These are phyloP conservation scores for Pangasius sanitwongsei DNA, from an alignment of 2,797 vertebrate species.

Conservation along the genomic window DNA sequence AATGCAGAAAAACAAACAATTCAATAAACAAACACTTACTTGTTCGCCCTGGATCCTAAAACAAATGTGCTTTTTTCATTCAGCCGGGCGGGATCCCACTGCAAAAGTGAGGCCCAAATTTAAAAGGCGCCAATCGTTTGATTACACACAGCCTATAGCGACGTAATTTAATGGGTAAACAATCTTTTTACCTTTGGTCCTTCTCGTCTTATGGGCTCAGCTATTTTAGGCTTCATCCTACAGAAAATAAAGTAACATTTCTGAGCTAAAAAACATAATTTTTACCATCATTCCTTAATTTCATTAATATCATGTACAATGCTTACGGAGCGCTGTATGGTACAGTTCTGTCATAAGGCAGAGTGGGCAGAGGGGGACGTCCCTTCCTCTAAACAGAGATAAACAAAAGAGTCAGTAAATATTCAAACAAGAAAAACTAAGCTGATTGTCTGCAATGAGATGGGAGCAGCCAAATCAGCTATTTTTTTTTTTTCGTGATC, in stretches of 20 bases:
- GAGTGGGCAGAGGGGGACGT: constrained; percentile 78
- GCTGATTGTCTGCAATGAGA: background rate
- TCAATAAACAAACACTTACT: constrained; percentile 77
- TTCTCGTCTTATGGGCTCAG: constrained; percentile 87
- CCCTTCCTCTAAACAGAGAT: constrained; percentile 84
- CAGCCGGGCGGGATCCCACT: constrained; percentile 95
- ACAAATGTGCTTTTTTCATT: constrained; percentile 89
- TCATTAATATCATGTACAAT: background rate
- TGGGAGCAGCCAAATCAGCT: background rate
- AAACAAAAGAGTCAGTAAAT: background rate
- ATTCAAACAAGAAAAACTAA: background rate
- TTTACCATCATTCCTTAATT: background rate
- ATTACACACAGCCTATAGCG: background rate
- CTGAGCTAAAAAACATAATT: background rate
- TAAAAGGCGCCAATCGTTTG: background rate
- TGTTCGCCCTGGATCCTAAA: constrained; percentile 95
- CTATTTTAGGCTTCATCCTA: constrained; percentile 86
- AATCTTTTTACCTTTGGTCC: constrained; percentile 87
- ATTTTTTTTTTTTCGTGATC: background rate
- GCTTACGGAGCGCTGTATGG: constrained; percentile 82
- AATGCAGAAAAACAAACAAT: background rate
- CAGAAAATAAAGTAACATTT: constrained; percentile 32
- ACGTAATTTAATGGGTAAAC: background rate
- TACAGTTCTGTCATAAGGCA: constrained; percentile 76
- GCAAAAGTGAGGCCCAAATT: constrained; percentile 50